Evolutionary conservation across 2,888 invertebrate genomes (phyloP), one percentile per base, ranked within the genome.

Genomic region (Lapara coniferarum): DNA sequence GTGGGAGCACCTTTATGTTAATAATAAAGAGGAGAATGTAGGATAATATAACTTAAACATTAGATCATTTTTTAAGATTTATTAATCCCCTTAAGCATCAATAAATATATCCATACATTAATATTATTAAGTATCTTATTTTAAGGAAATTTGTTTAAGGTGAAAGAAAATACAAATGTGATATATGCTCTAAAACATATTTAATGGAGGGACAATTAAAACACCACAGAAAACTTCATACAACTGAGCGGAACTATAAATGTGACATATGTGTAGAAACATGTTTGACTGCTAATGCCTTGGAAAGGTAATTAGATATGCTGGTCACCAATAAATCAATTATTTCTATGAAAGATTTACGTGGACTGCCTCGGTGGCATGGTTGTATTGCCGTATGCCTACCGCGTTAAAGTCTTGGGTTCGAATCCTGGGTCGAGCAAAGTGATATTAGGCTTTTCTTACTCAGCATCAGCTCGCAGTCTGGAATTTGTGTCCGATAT

Each of bases 201-300:
- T 76, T 77, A 14, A 74, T 76, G 3, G 16, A 68, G 30, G 1
- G 2, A 0, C 0, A 16, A 6, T 77, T 89, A 67, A 68, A 70
- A 12, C 2, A 10, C 0, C 88, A 89, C 66, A 70, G 69, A 67
- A 71, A 67, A 66, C 53, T 8, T 25, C 86, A 86, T 72, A 66
- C 56, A 2, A 63, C 46, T 10, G 52, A 69, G 5, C 77, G 63
- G 66, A 71, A 67, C 14, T 83, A 79, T 69, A 86, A 86, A 73
- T 91, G 91, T 74, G 84, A 86, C 16, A 73, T 80, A 53, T 91
- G 91, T 75, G 74, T 83, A 19, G 87, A 85, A 2, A 71, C 75
- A 12, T 63, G 12, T 30, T 90, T 89, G 72, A 55, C 52, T 67
- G 66, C 2, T 8, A 74, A 76, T 56, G 3, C 0, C 19, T 72